phyloP scores from a whole-genome alignment of 2,113 vertebrate species.

The Otis tarda region DNA sequence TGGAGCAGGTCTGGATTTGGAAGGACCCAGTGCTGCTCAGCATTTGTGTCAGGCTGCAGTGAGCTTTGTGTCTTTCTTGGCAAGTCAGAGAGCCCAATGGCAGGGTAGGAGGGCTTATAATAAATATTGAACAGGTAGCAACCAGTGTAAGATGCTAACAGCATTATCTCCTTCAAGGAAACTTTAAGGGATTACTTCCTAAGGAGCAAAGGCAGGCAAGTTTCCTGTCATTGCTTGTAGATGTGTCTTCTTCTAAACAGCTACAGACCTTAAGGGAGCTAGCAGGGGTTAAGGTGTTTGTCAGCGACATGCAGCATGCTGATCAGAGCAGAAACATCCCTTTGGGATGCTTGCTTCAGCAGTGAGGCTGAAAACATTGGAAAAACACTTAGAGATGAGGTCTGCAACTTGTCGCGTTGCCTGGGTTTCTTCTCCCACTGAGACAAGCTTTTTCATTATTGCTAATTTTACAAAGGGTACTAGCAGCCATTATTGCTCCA shows the following conservation, averaged over 20 bases:
- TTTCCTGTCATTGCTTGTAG: not conserved
- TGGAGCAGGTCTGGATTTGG: not conserved
- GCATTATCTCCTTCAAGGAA: not conserved
- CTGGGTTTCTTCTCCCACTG: not conserved
- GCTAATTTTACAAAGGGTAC: not conserved
- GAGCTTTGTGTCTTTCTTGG: not conserved
- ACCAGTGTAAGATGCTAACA: not conserved
- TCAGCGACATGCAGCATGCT: rapidly evolving
- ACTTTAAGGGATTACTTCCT: not conserved
- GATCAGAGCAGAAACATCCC: not conserved
- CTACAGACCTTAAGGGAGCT: not conserved
- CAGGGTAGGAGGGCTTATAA: not conserved
- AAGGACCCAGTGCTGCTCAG: not conserved
- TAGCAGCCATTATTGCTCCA: not conserved
- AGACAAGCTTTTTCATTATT: not conserved
- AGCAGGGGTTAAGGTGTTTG: not conserved
- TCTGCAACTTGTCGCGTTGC: not conserved
- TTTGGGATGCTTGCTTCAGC: not conserved
- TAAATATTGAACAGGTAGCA: not conserved
- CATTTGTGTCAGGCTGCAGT: not conserved
- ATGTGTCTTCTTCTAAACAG: not conserved
- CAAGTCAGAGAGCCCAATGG: not conserved
- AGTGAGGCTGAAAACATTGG: not conserved
- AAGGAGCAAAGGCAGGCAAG: not conserved
- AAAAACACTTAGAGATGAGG: not conserved